phyloP scores from a whole-genome alignment of 2,888 invertebrate genomes.

The Lobophora halterata region DNA sequence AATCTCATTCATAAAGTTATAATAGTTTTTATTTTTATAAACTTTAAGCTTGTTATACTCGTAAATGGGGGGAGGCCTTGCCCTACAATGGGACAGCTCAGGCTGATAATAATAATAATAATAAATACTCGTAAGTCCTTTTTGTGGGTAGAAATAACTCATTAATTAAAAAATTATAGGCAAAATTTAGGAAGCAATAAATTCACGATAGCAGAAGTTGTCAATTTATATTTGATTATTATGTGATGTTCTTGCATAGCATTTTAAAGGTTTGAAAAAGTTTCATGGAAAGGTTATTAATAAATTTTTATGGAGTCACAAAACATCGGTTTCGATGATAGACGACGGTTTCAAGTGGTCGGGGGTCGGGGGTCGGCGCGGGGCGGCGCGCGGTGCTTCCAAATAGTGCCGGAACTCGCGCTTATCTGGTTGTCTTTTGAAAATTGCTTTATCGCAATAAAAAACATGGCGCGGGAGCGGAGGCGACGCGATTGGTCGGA shows the following conservation, averaged over 20 bases:
- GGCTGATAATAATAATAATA: no score
- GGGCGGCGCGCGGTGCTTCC: constrained; percentile 26
- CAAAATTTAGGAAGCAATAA: no score
- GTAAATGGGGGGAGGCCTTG: no score
- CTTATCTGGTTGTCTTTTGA: constrained; percentile 45
- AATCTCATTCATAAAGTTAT: no score
- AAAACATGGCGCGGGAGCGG: constrained; percentile 36
- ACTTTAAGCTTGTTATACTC: no score
- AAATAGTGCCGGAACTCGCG: constrained; percentile 47
- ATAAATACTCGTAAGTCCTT: no score
- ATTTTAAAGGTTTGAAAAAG: background rate
- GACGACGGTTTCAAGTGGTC: constrained; percentile 58
- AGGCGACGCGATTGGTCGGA: constrained; percentile 31
- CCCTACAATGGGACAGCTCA: no score
- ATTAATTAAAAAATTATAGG: no score
- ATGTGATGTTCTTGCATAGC: background rate
- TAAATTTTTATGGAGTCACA: constrained; percentile 49
- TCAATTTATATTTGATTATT: background rate
- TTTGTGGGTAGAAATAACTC: no score
- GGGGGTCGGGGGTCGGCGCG: constrained; percentile 15
- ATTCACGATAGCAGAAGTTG: background rate
- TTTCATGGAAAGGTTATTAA: constrained; percentile 56
- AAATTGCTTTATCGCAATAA: constrained; percentile 50
- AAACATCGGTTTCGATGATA: constrained; percentile 47
- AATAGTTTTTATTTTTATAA: no score